Base-by-base conservation (phyloP, 2,113 vertebrate genomes). In the Daphoenositta chrysoptera region DNA sequence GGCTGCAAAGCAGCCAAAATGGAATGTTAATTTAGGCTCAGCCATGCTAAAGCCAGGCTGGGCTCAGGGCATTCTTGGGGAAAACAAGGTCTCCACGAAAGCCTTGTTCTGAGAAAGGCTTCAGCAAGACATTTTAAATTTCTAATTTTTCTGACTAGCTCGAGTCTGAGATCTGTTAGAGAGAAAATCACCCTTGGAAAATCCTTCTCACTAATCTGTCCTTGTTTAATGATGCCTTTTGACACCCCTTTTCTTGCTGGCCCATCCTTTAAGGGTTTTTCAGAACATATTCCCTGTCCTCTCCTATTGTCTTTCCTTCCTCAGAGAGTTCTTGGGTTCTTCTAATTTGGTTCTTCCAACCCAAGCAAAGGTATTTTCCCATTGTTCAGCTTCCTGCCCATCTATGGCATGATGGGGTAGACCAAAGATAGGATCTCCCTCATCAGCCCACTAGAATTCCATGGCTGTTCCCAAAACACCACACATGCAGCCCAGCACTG, bases 21-120 rank as follows among this genome's bases (percentile, higher is more conserved):
- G 93, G 95, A 96, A 97, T 94, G 82, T 93, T 96, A 92, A 96
- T 95, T 91, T 70, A 31, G 68, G 76, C 90, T 93, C 80, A 83
- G 88, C 88, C 44, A 0, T 22, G 44, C 85, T 88, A 77, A 83
- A 92, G 45, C 54, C 76, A 58, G 42, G 40, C 63, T 86, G 24
- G 45, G 66, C 78, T 95, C 26, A 0, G 4, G 79, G 33, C n/a
- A 24, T 44, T 45, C 73, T 7, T 20, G 13, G 45, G 45, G 33
- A 42, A 60, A 87, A 61, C 2, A 2, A 82, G 47, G 40, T 16
- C 31, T 69, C 61, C 61, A 37, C 0, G 0, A 75, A 92, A 87
- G 15, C 16, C 53, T 44, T 40, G n/a, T 20, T 42, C 53, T 53
- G 53, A 47, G 53, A 9, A 47, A 21, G 4, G 8, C 13, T 28